Evolutionary conservation across 2,888 invertebrate genomes (phyloP), one percentile per base, ranked within the genome.

Genomic region (Pandemis corylana): DNA sequence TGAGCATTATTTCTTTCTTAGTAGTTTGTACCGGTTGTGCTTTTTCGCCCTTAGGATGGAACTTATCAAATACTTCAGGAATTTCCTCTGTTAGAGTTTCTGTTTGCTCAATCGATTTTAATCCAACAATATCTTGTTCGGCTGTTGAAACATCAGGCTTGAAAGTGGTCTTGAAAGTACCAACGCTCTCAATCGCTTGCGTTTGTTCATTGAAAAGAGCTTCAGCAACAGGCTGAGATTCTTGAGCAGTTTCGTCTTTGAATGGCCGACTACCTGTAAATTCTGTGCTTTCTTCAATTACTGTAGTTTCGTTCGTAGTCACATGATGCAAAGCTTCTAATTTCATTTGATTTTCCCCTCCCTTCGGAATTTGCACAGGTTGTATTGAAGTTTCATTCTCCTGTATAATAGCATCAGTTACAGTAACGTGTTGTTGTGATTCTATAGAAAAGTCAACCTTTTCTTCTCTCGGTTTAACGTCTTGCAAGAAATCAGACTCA

Each of bases 231-330:
- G 78, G 70, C 49, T 82, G 83, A 12, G 77, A 78, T 73, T 80
- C 73, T 46, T 76, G 75, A 44, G 86, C 86, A 77, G 80, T 82
- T 79, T 85, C 87, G 79, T 79, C 77, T 77, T 77, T 86, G 74
- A 77, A 77, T 73, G 75, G 72, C 71, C 78, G 76, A 71, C 81
- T 77, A 59, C 86, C 78, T 74, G 80, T 36, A 44, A 88, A 77
- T 44, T 83, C 78, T 62, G 81, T 75, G 72, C 81, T 81, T 69
- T 83, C 83, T 85, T 94, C 93, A 15, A 90, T 79, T 13, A 83
- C 76, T 68, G 89, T 76, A 5, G 85, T 90, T 85, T 93, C 92
- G 69, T 80, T 84, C 12, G 87, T 92, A 28, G 84, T 89, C 13
- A 94, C 76, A 76, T 92, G 87, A 20, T 85, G 81, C 42, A 81